phyloP scores from a whole-genome alignment of 2,888 invertebrate genomes.

The Alloscopus bannaensis region DNA sequence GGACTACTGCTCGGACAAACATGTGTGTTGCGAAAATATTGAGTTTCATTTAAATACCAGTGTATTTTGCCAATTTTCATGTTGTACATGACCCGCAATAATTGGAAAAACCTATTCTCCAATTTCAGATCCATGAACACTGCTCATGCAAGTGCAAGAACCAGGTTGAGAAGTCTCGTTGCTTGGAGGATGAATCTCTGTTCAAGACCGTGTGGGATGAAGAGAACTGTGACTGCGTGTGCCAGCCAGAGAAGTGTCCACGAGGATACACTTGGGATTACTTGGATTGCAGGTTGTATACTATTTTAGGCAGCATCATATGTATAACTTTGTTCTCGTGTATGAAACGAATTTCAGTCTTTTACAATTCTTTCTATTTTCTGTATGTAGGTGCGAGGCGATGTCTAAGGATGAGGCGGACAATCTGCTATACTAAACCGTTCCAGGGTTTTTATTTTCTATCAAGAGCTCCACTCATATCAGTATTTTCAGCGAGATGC shows the following conservation, averaged over 20 bases:
- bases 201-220: conserved; percentile 52
- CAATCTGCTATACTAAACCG: too few species aligned
- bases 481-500: too few species aligned
- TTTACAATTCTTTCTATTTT: too few species aligned
- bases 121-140: conserved; percentile 32
- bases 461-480: too few species aligned
- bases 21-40: too few species aligned
- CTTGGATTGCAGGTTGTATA: conserved; percentile 54
- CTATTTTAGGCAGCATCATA: too few species aligned
- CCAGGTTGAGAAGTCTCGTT: conserved; percentile 35
- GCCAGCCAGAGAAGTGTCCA: conserved; percentile 29
- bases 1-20: conserved; percentile 55
- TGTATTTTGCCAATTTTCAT: neutral
- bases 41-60: conserved; percentile 10
- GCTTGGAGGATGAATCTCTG: conserved; percentile 18
- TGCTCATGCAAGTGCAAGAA: conserved; percentile 61
- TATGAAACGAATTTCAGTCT: too few species aligned
- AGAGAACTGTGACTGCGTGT: conserved; percentile 54
- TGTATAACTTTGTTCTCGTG: too few species aligned
- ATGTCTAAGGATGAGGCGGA: too few species aligned
- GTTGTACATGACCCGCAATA: neutral
- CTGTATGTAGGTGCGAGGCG: too few species aligned
- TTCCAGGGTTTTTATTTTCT: too few species aligned
- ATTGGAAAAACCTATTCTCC: too few species aligned
- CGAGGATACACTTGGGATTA: conserved; percentile 38